Evolutionary conservation across 1,140 invertebrate genomes (phyloP), one percentile per base, ranked within the genome.

Genomic region (Drosophila obscura): DNA sequence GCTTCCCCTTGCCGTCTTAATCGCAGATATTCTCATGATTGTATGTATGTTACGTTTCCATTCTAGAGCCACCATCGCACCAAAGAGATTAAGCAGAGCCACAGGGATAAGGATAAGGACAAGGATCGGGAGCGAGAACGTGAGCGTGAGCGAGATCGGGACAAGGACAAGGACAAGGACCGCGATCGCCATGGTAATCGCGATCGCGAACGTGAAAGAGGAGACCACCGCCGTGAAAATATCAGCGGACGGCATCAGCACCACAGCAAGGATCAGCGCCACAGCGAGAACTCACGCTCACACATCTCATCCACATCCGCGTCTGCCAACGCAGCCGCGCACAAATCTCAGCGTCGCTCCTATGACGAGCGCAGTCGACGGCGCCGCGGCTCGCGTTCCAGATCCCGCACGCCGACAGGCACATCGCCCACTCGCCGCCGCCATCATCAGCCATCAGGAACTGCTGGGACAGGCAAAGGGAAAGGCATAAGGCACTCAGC

Each of bases 71-170:
- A 75, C 45, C 49, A 76, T 56, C 73, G 73, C 51, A 76, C 73
- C 73, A 87, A 84, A 61, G 83, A 85, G 41, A 39, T 39, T 39
- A 39, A 80, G 79, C 53, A 71, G 66, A 55, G 77, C 11, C 77
- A 84, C 4, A 55, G 78, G 22, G 0, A 72, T 52, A 19, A 31
- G 76, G 31, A 35, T 0, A 39, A 13, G 35, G 35, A 39, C 11
- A 13, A 11, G 8, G 63, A 71, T 7, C 55, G 69, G 0, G 74
- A 77, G 9, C 45, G 58, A 16, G 66, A 73, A 6, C 49, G 69
- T 6, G 60, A 75, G 1, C 60, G 56, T 1, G 78, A 71, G 7
- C 59, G 74, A 1, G 75, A 75, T 2, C 73, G 77, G n/a, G 62
- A 80, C 2, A 56, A 19, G 19, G 19, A 80, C 2, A 56, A 19